A percentile compares a stretch with the other conserved stretches of the same genome.
phyloP scores from a whole-genome alignment of 2,888 invertebrate genomes.

The Biston betularia region DNA sequence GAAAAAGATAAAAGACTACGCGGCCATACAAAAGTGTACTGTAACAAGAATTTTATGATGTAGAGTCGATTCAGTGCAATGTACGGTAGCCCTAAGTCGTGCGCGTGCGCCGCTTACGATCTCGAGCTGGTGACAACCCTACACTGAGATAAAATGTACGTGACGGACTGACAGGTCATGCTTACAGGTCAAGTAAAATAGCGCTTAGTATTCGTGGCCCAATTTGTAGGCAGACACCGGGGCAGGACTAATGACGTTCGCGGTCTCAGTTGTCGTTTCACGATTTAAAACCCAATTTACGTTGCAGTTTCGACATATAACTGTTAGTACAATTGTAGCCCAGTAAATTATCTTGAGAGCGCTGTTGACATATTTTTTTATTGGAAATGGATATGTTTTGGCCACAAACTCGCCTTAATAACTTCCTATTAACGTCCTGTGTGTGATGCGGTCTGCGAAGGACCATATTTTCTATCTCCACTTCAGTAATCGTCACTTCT shows the following conservation, averaged over 20 bases:
- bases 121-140: slow-evolving; percentile 49
- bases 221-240: slow-evolving; percentile 37
- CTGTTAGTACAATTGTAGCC: slow-evolving; percentile 6
- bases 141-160: slow-evolving; percentile 55
- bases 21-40: neutral
- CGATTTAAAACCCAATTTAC: slow-evolving; percentile 31
- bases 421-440: no score
- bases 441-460: no score
- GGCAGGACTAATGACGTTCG: slow-evolving; percentile 32
- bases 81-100: slow-evolving; percentile 49
- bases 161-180: slow-evolving; percentile 50
- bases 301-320: slow-evolving; percentile 3
- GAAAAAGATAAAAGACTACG: no score
- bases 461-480: no score
- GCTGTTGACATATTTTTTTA: neutral
- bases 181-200: slow-evolving; percentile 42
- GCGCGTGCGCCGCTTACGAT: slow-evolving; percentile 57
- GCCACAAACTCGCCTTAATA: no score
- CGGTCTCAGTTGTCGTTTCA: slow-evolving; percentile 28
- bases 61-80: neutral
- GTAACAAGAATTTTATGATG: neutral
- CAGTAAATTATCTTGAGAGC: slow-evolving; percentile 11
- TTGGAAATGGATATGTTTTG: neutral
- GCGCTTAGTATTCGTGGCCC: slow-evolving; percentile 36
- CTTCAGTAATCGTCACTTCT: no score